Conservation (phyloP, 2,113 vertebrate genomes). For the Gadus chalcogrammus region DNA sequence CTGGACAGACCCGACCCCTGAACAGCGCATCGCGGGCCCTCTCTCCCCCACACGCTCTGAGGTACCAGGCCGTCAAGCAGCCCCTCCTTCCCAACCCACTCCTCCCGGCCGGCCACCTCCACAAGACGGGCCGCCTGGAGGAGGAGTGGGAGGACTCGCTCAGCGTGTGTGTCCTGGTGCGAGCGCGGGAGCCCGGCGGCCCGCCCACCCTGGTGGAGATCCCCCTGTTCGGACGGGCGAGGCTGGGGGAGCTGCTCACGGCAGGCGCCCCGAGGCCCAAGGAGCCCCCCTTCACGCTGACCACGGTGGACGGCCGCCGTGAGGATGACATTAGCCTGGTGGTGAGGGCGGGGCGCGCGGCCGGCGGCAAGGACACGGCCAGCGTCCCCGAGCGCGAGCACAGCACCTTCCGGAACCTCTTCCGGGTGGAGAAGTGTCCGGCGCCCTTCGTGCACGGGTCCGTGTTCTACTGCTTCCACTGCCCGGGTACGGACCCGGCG, state of each 20-base stretch:
- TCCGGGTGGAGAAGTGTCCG: constrained; percentile 73
- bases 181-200: constrained; percentile 28
- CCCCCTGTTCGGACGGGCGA: constrained; percentile 39
- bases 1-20: constrained; percentile 37
- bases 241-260: constrained; percentile 40
- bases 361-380: constrained; percentile 14
- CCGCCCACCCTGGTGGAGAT: constrained; percentile 58
- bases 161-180: constrained; percentile 57
- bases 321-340: constrained; percentile 73
- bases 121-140: constrained; percentile 22
- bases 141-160: constrained; percentile 60
- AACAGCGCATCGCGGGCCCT: constrained; percentile 67
- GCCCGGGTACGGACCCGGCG: constrained; percentile 40
- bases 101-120: constrained; percentile 47
- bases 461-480: constrained; percentile 70
- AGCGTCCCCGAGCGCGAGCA: constrained; percentile 44
- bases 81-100: constrained; percentile 44
- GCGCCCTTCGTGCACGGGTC: constrained; percentile 66
- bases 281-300: constrained; percentile 64
- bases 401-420: constrained; percentile 76
- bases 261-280: constrained; percentile 12
- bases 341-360: neutral
- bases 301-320: constrained; percentile 68
- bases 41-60: constrained; percentile 61
- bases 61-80: constrained; percentile 56